A percentile compares a stretch with the other conserved stretches of the same genome.
phyloP scores from a whole-genome alignment of 2,113 vertebrate genomes.

The Megaceryle torquata region DNA sequence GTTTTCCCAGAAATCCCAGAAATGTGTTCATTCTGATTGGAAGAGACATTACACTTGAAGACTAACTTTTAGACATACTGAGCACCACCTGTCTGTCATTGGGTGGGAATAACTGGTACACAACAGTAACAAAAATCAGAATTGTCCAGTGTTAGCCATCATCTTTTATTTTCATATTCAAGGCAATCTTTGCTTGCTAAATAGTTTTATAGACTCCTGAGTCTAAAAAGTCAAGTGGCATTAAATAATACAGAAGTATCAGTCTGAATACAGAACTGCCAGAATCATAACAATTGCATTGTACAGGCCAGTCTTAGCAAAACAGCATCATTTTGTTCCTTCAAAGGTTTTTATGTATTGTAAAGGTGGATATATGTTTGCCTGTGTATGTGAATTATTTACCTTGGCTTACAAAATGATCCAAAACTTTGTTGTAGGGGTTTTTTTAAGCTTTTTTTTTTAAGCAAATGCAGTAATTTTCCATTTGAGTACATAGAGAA shows the following conservation, averaged over 20 bases:
- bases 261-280: background rate
- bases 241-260: background rate
- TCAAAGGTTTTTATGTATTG: background rate
- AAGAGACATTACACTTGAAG: background rate
- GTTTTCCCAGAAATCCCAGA: background rate
- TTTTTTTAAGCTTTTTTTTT: background rate
- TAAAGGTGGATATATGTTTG: background rate
- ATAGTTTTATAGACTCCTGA: background rate
- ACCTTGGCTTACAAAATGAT: background rate
- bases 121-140: background rate
- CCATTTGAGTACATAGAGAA: background rate
- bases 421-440: background rate
- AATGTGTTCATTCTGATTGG: background rate
- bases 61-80: background rate
- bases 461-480: background rate
- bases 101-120: background rate
- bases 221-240: background rate
- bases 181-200: background rate
- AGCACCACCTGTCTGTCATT: background rate
- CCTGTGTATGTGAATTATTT: background rate
- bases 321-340: background rate
- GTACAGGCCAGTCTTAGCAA: background rate
- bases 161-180: background rate
- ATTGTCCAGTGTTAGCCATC: background rate
- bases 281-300: background rate